Percentiles rank a stretch among this genome's conserved stretches.
Evolutionary conservation across 2,113 vertebrate species (phyloP).

Genomic region (Neodontobutis hainanensis): DNA sequence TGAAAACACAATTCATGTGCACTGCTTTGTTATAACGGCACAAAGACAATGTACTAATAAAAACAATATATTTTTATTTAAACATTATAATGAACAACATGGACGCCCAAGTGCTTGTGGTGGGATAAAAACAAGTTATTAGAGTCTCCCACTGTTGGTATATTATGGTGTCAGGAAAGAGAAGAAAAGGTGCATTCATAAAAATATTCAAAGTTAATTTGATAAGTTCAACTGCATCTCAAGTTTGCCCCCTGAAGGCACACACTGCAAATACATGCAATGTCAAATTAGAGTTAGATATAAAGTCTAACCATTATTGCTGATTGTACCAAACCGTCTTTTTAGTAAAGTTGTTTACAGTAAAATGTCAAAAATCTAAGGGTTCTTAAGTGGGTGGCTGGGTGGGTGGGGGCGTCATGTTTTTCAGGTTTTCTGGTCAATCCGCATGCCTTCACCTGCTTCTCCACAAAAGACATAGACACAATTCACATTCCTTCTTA

Average conservation of each 20-base stretch:
- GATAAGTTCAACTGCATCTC: conserved; percentile 29
- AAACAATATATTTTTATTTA: not conserved
- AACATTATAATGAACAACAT: not conserved
- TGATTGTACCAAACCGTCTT: too few species aligned
- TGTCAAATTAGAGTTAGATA: too few species aligned
- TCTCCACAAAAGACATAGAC: too few species aligned
- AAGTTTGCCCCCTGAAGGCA: conserved; percentile 45
- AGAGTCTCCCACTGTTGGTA: not conserved
- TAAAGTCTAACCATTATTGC: too few species aligned
- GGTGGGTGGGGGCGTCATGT: not conserved
- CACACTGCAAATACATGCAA: conserved; percentile 3
- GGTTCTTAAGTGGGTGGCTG: too few species aligned
- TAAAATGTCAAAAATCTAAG: too few species aligned
- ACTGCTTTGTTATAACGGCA: not conserved
- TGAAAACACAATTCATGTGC: conserved; percentile 16
- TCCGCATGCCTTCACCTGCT: not conserved
- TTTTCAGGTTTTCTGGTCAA: not conserved
- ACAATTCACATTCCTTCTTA: too few species aligned
- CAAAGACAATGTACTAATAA: not conserved
- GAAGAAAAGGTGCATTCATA: not conserved
- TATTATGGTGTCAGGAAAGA: not conserved
- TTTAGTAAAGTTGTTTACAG: too few species aligned
- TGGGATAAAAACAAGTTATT: not conserved
- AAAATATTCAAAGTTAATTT: not conserved
- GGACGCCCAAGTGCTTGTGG: not conserved